Evolutionary conservation across 2,797 vertebrate species (phyloP), one percentile per base, ranked within the genome.

Genomic region (Heterohyrax brucei): DNA sequence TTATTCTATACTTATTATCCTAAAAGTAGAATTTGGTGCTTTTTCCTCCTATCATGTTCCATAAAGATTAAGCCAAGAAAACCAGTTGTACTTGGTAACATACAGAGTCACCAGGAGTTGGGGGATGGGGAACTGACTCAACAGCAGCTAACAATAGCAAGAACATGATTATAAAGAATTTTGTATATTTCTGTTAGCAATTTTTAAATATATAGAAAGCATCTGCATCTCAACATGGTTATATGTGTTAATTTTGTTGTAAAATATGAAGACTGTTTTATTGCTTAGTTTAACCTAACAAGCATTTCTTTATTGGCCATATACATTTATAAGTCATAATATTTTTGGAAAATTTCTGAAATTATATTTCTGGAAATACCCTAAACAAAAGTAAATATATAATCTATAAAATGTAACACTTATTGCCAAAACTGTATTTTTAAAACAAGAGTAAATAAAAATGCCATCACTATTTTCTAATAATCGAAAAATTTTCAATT

Each of bases 301-400:
- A 76, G 78, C 83, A 89, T 93, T 93, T 70, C 16, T 13, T 77
- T 78, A 64, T 62, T 93, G 44, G 13, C 64, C 50, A 73, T 19
- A 62, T 66, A 68, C 53, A 33, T 72, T 26, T 92, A 46, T 14
- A 81, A 30, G 44, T 5, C 53, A 16, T 53, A 68, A 68, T 48
- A n/a, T 68, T 90, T 80, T 12, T 7, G 3, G 28, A 16, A 16
- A 46, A 87, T 18, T 92, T 88, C 21, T 90, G n/a, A 87, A 83
- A 79, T 66, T 93, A 24, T 77, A 48, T 75, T 62, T 87, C 61
- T 64, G 62, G 5, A 53, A 87, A 80, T 14, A 39, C 7, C 75
- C 44, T 61, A 85, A 85, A 79, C 12, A 77, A 48, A 84, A 50
- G 78, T 73, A 89, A 92, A 66, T 75, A 90, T 64, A 70, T 78